phyloP scores from a whole-genome alignment of 2,797 vertebrate species.

The Darevskia nairensis region DNA sequence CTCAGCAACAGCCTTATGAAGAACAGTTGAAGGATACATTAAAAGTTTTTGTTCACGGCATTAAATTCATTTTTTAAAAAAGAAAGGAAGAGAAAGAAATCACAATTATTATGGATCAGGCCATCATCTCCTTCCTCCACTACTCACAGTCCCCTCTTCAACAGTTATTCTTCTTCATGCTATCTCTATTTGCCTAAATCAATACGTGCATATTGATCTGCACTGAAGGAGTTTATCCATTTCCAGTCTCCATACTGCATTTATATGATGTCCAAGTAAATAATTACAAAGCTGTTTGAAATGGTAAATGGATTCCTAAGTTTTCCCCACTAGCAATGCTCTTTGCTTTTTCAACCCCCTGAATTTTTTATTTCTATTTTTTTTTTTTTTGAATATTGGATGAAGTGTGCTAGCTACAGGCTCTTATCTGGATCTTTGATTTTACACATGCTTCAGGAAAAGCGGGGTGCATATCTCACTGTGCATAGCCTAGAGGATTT shows the following conservation, averaged over 20 bases:
- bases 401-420: background rate
- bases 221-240: background rate
- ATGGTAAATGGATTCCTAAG: no score
- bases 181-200: background rate
- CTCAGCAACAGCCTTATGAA: no score
- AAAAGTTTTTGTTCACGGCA: background rate
- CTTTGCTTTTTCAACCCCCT: background rate
- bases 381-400: background rate
- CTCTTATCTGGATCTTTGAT: background rate
- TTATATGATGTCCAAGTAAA: background rate
- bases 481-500: slow-evolving; percentile 24
- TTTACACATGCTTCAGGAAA: slow-evolving; percentile 37
- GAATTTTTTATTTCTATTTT: background rate
- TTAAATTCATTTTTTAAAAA: no score
- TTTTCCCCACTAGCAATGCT: background rate
- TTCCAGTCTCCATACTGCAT: background rate
- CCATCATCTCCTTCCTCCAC: background rate
- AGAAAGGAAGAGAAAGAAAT: background rate
- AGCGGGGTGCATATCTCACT: slow-evolving; percentile 15
- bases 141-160: background rate
- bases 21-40: background rate
- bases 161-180: background rate
- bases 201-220: background rate
- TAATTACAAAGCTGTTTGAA: no score
- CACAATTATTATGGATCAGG: background rate